These are phyloP conservation scores for Drosophila pseudoananassae DNA, from an alignment of 1,140 invertebrate species.

Conservation along the genomic window DNA sequence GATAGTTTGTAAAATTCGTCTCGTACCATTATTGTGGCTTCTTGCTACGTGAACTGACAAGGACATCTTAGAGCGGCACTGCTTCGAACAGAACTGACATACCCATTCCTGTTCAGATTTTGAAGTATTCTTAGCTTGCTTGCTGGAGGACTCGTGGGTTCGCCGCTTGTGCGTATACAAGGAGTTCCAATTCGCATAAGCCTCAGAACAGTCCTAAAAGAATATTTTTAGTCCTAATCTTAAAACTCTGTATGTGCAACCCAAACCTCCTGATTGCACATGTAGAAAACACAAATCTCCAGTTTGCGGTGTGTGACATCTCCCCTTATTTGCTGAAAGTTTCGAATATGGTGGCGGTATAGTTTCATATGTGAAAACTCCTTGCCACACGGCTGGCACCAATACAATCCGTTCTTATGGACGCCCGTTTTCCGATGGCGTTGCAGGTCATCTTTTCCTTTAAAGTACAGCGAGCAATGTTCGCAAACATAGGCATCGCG, in stretches of 20 bases:
- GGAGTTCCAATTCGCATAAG: conserved; percentile 68
- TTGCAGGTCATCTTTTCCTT: conserved; percentile 44
- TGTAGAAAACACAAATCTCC: conserved; percentile 60
- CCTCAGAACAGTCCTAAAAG: conserved; percentile 56
- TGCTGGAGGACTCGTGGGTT: conserved; percentile 44
- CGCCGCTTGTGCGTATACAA: conserved; percentile 71
- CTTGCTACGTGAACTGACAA: conserved; percentile 78
- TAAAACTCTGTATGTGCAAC: accelerated
- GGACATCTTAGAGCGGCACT: conserved; percentile 75
- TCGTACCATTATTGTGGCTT: conserved; percentile 76
- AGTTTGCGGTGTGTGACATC: conserved; percentile 46
- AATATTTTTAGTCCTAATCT: neutral
- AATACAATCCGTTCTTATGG: conserved; percentile 57
- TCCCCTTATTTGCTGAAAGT: conserved; percentile 51
- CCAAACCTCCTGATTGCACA: conserved; percentile 65
- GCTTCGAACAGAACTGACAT: conserved; percentile 75
- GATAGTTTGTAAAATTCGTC: too few relatives aligned
- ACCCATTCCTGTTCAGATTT: conserved; percentile 45
- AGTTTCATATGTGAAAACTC: conserved; percentile 60
- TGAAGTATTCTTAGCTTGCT: conserved; percentile 7
- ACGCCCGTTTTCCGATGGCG: conserved; percentile 60
- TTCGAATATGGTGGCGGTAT: conserved; percentile 68
- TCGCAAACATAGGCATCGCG: conserved; percentile 66
- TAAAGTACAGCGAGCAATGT: conserved; percentile 66
- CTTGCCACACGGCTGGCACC: conserved; percentile 63